These are phyloP conservation scores for Siphlonurus alternatus DNA, from an alignment of 2,888 invertebrate species.

Conservation along the genomic window DNA sequence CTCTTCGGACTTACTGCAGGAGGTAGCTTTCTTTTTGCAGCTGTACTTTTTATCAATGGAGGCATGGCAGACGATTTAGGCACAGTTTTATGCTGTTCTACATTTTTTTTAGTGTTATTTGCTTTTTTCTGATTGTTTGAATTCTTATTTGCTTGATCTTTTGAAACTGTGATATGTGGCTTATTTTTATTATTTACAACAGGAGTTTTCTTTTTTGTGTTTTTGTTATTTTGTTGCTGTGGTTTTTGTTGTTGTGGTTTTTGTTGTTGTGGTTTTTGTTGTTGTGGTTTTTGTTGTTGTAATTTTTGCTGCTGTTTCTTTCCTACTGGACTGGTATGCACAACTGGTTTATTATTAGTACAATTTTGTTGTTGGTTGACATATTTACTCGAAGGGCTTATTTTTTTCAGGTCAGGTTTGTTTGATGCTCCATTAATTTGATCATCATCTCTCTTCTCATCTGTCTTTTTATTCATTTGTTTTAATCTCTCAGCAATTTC, in stretches of 20 bases:
- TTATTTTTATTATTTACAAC: too few species aligned
- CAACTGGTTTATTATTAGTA: background rate
- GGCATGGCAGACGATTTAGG: too few species aligned
- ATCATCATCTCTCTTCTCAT: background rate
- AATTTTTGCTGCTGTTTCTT: background rate
- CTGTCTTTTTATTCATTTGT: background rate
- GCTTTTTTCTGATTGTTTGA: too few species aligned
- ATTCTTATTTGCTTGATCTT: too few species aligned
- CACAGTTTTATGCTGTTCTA: too few species aligned
- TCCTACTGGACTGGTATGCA: background rate
- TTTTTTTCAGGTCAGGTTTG: background rate
- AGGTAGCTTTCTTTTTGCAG: background rate
- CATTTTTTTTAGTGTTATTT: too few species aligned
- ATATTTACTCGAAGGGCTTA: background rate
- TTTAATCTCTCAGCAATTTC: background rate
- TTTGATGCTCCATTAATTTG: background rate
- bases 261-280: background rate
- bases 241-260: background rate
- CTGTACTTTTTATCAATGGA: too few species aligned
- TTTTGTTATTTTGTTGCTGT: background rate
- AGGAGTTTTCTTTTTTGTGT: background rate
- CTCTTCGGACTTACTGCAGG: background rate
- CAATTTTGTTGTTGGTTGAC: background rate
- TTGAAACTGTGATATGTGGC: too few species aligned
- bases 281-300: background rate